Base-by-base conservation (phyloP, 2,888 invertebrate species). In the Stegophylla sp. region DNA sequence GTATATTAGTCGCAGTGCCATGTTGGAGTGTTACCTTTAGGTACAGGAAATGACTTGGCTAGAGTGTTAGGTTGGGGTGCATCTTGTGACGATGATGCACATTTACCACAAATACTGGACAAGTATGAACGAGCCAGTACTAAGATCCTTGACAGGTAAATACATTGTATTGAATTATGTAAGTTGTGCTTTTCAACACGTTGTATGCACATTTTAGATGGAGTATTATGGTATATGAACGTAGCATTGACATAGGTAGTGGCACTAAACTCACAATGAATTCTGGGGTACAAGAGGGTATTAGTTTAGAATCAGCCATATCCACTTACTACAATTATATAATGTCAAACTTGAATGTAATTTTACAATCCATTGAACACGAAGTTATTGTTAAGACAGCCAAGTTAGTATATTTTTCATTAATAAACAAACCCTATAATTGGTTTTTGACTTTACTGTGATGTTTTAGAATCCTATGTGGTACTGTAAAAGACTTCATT, bases 21-120 rank as follows among this genome's bases (percentile, higher is more conserved):
- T 88, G 93, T 98, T 34, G 97, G 97, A 28, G 96, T 98, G 3
- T 89, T 98, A 82, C 98, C 98, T 0, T 88, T 98, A 84, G 98
- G 98, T 59, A 98, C 98, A 0, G 98, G 98, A 71, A 98, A 98
- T 87, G 98, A 98, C 87, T 89, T 98, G 85, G 97, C 98, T 0
- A 90, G 98, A 12, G 97, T 98, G 7, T 88, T 96, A 23, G 98
- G 98, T 56, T 98, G 98, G 98, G 98, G 98, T 15, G 92, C 96
- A 12, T 94, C 95, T 15, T 97, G 97, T 86, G 97, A 97, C 85
- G 97, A 97, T 86, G 97, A 97, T 84, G 92, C 97, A 12, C 95
- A 97, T 86, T 89, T 98, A 69, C 95, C 96, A 13, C 93, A 94
- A 85, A 90, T 97, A 69, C 88, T 98, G 59, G 97, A 98, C 86